Evolutionary conservation across 1,140 invertebrate genomes (phyloP), one percentile per base, ranked within the genome.

Genomic region (Himalopsyche phryganea): DNA sequence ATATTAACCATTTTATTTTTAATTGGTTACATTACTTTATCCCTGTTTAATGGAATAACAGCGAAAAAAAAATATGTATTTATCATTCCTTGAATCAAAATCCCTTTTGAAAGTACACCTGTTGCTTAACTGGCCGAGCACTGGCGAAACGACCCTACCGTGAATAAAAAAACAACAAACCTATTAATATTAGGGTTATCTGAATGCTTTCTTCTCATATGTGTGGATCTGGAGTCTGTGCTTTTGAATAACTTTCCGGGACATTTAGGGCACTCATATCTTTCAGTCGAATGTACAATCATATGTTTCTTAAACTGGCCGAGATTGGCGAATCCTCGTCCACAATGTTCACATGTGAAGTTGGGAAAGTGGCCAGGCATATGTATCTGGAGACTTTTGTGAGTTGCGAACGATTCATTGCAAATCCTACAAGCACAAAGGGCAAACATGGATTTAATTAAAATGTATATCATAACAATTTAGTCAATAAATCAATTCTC

Each of bases 331-430:
- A 77, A 81, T 0, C 72, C 71, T 44, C 77, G 78, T 0, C 72
- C 74, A 33, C 79, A 81, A n/a, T 69, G 65, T 13, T 79, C 74
- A 46, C 80, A 81, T 0, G 70, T 73, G 58, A 69, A 78, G 2
- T 72, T 75, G 3, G 71, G 66, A 17, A 73, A 76, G 33, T 74
- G 74, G 0, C 68, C 70, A 42, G 77, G 68, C 1, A 69, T 68
- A 53, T 75, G 73, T 11, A 68, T 63, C 35, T 68, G 71, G 14
- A 74, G 58, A 18, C 66, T 66, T 15, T 69, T 60, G 5, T 73
- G 45, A 9, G 66, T 68, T 0, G 68, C 51, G 0, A 61, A 65
- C 50, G 72, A 73, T 2, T 59, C 41, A 4, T 61, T 48, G 38
- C 73, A 74, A 40, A 73, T 61, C 0, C 67, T 69, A 32, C 73